These are phyloP conservation scores for Geotrupes spiniger DNA, from an alignment of 2,888 invertebrate species.

Conservation along the genomic window DNA sequence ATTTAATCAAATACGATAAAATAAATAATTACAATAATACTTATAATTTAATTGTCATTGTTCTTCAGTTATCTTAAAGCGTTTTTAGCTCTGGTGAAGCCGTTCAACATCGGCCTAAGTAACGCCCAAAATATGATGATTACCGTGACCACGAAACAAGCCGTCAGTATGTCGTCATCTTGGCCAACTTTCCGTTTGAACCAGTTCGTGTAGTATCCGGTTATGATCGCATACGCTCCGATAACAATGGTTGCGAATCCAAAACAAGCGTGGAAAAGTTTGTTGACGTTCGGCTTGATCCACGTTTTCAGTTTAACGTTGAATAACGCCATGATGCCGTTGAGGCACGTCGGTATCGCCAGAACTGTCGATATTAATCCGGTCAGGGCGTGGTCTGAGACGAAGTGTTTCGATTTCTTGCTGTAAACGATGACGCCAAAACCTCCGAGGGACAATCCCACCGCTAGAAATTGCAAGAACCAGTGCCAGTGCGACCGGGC, in stretches of 20 bases:
- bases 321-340: slow-evolving; percentile 42
- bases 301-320: slow-evolving; percentile 34
- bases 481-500: slow-evolving; percentile 40
- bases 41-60: too few relatives aligned
- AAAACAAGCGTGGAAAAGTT: slow-evolving; percentile 28
- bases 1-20: too few relatives aligned
- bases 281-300: slow-evolving; percentile 28
- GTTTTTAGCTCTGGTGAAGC: slow-evolving; percentile 19
- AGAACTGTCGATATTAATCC: slow-evolving; percentile 39
- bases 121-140: slow-evolving; percentile 16
- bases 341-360: slow-evolving; percentile 35
- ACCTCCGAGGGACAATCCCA: slow-evolving; percentile 34
- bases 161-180: slow-evolving; percentile 5
- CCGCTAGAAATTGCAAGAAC: slow-evolving; percentile 36
- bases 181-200: slow-evolving; percentile 20
- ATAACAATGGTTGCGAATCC: slow-evolving; percentile 27
- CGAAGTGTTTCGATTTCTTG: slow-evolving; percentile 43
- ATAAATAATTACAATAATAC: too few relatives aligned
- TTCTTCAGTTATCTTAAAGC: slow-evolving; percentile 11
- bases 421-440: slow-evolving; percentile 38
- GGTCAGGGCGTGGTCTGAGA: slow-evolving; percentile 42
- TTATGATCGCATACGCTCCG: slow-evolving; percentile 27
- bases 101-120: slow-evolving; percentile 15
- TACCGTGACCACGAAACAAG: slow-evolving; percentile 21
- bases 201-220: slow-evolving; percentile 30